Base-by-base conservation (phyloP, 2,888 invertebrate genomes). In the Pocota personata region DNA sequence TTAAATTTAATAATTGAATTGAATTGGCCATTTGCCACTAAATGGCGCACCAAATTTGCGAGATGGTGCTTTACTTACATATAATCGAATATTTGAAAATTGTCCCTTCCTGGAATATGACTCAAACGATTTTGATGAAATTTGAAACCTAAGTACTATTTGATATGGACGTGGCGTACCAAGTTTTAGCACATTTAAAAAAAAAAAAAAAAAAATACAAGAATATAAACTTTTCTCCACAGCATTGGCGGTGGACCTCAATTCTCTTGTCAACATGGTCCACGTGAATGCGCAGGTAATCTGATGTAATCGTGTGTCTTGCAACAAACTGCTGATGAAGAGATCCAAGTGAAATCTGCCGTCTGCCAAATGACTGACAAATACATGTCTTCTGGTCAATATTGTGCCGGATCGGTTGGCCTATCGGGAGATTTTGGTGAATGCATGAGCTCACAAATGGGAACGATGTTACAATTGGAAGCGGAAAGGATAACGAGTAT, bases 241-340 rank as follows among this genome's bases (percentile, higher is more conserved):
- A 92, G 92, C 3, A 71, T 88, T 50, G 87, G 90, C 8, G 92
- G 93, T 7, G 90, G 93, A 32, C 89, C 89, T 21, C 90, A 93
- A 0, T 95, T 95, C 88, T 89, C 91, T 80, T 95, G 95, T 89
- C 95, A 95, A 90, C 95, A 95, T 89, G 95, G 95, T 0, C 93
- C 94, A 0, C 88, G 91, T 0, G 95, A 95, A 89, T 95, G 95
- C 87, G 90, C 91, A 52, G 95, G 95, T 3, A 95, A 95, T 89
- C 92, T 93, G 72, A 92, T 95, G 40, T 95, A 95, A 89, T 94
- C 95, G 50, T 95, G 95, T 89, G 93, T 94, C 3, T 89, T 95
- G 64, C 89, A 91, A 37, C 89, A 88, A 77, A 89, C 93, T 88
- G 84, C 86, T 88, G 89, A 93, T 87, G 92, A 93, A 88, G 90